phyloP scores from a whole-genome alignment of 2,888 invertebrate species.

The Cephus runcator region DNA sequence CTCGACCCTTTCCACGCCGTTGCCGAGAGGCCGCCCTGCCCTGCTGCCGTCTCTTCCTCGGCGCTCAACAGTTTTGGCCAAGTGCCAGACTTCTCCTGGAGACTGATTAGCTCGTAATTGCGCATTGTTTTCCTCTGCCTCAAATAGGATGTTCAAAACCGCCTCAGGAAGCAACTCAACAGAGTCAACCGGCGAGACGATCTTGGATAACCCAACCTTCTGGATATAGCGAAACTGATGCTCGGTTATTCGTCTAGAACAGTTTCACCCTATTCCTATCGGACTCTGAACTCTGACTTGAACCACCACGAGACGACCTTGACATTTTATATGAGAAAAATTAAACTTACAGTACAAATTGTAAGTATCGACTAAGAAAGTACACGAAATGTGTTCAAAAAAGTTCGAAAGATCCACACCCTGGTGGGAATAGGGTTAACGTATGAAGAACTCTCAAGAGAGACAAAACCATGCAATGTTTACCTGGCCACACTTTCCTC shows the following conservation, averaged over 20 bases:
- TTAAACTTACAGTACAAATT: no score
- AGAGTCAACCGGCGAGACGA: background rate
- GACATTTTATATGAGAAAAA: no score
- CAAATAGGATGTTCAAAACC: slow-evolving; percentile 12
- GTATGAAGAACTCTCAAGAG: background rate
- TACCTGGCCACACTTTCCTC: background rate
- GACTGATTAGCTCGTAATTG: slow-evolving; percentile 56
- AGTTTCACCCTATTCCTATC: background rate
- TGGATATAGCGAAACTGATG: no score
- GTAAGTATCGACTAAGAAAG: no score
- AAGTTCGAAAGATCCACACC: background rate
- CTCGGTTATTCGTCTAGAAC: background rate
- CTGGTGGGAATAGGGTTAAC: background rate
- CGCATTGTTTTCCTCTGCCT: slow-evolving; percentile 44
- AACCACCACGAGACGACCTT: no score
- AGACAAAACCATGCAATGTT: background rate
- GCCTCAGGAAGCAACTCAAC: slow-evolving; percentile 1
- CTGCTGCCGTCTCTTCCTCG: background rate
- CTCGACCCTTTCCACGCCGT: slow-evolving; percentile 13
- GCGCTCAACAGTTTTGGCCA: slow-evolving; percentile 48
- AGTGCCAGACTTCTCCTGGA: slow-evolving; percentile 36
- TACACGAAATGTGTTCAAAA: no score
- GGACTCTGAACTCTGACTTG: background rate
- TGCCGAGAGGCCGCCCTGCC: background rate
- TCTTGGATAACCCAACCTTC: background rate